Evolutionary conservation across 2,888 invertebrate genomes (phyloP), one percentile per base, ranked within the genome.

Genomic region (Pachliopta kotzebuea): DNA sequence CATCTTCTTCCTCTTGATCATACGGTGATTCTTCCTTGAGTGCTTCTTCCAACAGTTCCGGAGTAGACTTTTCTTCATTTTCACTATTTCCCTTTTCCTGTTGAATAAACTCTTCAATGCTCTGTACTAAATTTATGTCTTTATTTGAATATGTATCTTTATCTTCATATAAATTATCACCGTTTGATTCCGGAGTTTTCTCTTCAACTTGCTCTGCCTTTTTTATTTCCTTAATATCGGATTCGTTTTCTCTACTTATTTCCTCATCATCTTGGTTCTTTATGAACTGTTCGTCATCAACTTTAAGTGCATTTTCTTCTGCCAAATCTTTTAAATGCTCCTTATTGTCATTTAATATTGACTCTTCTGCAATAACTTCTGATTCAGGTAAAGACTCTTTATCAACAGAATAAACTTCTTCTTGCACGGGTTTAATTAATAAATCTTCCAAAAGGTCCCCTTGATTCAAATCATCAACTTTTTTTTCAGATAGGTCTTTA

Each of bases 41-140:
- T 31, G 89, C 88, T 69, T 90, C 89, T 68, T 85, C 87, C 61
- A 90, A 68, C 63, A 88, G 81, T 67, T 87, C 86, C 24, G 83
- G 81, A 11, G 88, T 87, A 14, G 82, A 76, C 65, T 78, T 76
- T 63, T 81, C 77, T 63, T 81, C 72, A 56, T 77, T 73, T 60
- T 78, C 76, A 71, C 20, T 70, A 68, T 68, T 79, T 74, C 64
- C 71, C 67, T 67, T 77, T 59, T 76, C 77, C 68, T 86, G 77
- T 63, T 76, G 76, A 20, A 90, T 74, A 68, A 88, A 85, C n/a
- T 85, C 83, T 55, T 83, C 81, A 11, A 80, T 78, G 8, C 74
- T 70, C 64, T 79, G 79, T 11, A 69, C 76, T 42, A 74, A 60
- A n/a, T 77, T 72, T 68, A 84, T 81, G 62, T 77, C 77, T 45